Base-by-base conservation (phyloP, 2,888 invertebrate genomes). In the Callinectes sapidus region DNA sequence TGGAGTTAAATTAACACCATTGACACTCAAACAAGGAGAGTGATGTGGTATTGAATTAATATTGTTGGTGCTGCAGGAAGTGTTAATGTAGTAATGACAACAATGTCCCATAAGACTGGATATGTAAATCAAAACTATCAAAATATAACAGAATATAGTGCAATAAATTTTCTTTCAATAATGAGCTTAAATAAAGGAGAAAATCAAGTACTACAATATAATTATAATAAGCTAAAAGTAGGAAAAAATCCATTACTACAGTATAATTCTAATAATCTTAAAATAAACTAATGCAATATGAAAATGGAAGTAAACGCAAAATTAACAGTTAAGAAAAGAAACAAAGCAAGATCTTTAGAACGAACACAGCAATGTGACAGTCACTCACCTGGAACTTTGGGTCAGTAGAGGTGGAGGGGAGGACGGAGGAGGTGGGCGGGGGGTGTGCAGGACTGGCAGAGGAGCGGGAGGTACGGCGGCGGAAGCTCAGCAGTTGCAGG, bases 401-500 rank as follows among this genome's bases (percentile, higher is more conserved):
- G 81, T 92, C 92, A 32, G 92, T 87, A 32, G 94, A 94, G 87
- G 94, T 94, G 66, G 94, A 94, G 48, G 94, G 90, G 54, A 94
- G 87, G 42, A 89, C 77, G 28, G 90, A 39, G 89, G 85, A 23
- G 42, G 89, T 39, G 77, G 85, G 86, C 39, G 85, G 66, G 18
- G 87, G 54, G 32, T 91, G 90, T 81, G 90, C n/a, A 66, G 85
- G n/a, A 18, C 89, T 32, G 77, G 85, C 86, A 77, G 89, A 61
- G 18, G 90, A 61, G 42, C 88, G 90, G 18, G 90, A 90, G 28
- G 93, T 92, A 14, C 92, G 91, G 32, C 94, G 93, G 54, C 94
- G 91, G 14, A 93, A 85, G 35, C 94, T 92, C 14, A 94, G 92
- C 35, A 94, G 93, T 61, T 93, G 94, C 18, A 94, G 91, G 85